Base-by-base conservation (phyloP, 2,113 vertebrate species). In the Serinus canaria region DNA sequence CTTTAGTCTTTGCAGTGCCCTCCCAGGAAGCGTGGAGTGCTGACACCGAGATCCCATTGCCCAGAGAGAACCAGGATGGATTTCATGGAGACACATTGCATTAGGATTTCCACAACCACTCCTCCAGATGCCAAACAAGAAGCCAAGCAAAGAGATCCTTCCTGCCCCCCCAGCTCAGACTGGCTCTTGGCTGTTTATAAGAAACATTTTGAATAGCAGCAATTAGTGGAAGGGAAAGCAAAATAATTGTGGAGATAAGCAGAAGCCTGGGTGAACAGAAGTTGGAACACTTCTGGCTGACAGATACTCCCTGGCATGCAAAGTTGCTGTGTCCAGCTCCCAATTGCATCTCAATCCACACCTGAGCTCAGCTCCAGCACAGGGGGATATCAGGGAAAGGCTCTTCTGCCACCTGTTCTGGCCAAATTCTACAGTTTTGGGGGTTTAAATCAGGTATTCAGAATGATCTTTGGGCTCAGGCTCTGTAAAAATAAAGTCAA, bases 21-120 rank as follows among this genome's bases (percentile, higher is more conserved):
- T 78, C 23, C 41, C 9, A 15, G 60, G 62, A 62, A 59, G 52
- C 0, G 0, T 0, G 2, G 5, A 11, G 62, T 21, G 59, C 62
- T 58, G 75, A 44, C 41, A 83, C 28, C 20, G 12, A 58, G 49
- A 68, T 52, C 37, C 44, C 62, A 22, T 21, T 53, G n/a, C 49
- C 39, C 39, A 44, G 31, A 46, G 41, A 53, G 50, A 89, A 85
- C 0, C 4, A 47, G 64, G 47, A 35, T 1, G 2, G 10, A 7
- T 56, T 90, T 55, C 83, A 33, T 1, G 8, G 30, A 37, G 39
- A 50, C 4, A 7, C 2, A 18, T 6, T 30, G 27, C 46, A 59
- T 64, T 25, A 76, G 23, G 44, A 33, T 27, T 68, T 62, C 22
- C 49, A 41, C 6, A 66, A 41, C 12, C 44, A 18, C 22, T 69